Conservation (phyloP, 2,888 invertebrate species). For the Trimorus sp. region DNA sequence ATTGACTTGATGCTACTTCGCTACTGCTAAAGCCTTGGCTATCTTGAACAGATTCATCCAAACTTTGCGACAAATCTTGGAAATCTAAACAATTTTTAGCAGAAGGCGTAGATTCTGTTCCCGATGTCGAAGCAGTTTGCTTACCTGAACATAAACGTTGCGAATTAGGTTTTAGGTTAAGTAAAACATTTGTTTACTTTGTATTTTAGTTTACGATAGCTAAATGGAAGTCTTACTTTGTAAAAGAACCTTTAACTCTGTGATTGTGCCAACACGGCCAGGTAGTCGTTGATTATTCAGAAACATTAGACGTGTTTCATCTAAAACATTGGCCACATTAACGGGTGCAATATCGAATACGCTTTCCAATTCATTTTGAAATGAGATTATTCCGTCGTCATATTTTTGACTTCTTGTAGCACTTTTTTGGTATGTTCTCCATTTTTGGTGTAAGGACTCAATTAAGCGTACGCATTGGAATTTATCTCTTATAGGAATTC, state of each 20-base stretch:
- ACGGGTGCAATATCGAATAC: conserved; percentile 13
- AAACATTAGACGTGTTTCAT: conserved; percentile 1
- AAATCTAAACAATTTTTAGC: conserved; percentile 18
- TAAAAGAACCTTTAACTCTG: neutral
- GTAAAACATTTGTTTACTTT: conserved; percentile 4
- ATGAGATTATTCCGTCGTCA: conserved; percentile 4
- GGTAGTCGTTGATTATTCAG: conserved; percentile 10
- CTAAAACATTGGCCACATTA: neutral
- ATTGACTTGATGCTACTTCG: conserved; percentile 8
- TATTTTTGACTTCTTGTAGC: conserved; percentile 7
- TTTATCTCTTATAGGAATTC: conserved; percentile 12
- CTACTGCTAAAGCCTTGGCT: conserved; percentile 10
- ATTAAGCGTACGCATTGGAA: conserved; percentile 11
- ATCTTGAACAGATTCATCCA: conserved; percentile 11
- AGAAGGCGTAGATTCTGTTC: conserved; percentile 5
- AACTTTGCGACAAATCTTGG: conserved; percentile 22
- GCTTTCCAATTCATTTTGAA: conserved; percentile 5
- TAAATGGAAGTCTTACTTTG: conserved; percentile 5
- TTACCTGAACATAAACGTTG: conserved; percentile 5
- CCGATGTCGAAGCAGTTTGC: neutral
- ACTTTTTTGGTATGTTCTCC: conserved; percentile 20
- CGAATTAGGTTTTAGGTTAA: conserved; percentile 3
- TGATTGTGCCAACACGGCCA: conserved; percentile 21
- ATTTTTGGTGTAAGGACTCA: neutral
- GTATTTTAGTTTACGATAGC: neutral